phyloP scores from a whole-genome alignment of 2,797 vertebrate species.

The Rhadinocentrus ornatus region DNA sequence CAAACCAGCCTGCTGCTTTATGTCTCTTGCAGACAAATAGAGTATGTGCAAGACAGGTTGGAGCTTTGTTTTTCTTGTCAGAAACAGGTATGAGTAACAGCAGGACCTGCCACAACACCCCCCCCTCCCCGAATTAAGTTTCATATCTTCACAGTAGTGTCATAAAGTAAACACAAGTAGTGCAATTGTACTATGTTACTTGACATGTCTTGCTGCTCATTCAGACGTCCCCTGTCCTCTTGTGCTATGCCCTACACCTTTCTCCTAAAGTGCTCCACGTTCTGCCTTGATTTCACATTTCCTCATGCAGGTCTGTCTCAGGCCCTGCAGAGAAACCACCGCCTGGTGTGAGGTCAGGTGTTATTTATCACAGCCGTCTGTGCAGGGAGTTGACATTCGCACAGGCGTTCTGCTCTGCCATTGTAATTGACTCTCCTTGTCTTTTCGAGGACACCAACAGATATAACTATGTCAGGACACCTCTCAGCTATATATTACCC shows the following conservation, averaged over 20 bases:
- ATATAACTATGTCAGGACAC: slow-evolving; percentile 92
- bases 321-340: slow-evolving; percentile 76
- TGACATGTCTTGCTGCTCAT: slow-evolving; percentile 69
- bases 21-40: slow-evolving; percentile 75
- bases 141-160: slow-evolving; percentile 73
- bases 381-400: slow-evolving; percentile 84
- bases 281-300: slow-evolving; percentile 79
- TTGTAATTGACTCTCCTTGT: slow-evolving; percentile 92
- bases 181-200: slow-evolving; percentile 58
- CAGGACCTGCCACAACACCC: slow-evolving; percentile 73
- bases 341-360: slow-evolving; percentile 82
- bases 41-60: slow-evolving; percentile 66
- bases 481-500: slow-evolving; percentile 90
- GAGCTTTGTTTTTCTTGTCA: slow-evolving; percentile 80
- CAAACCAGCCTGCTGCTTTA: slow-evolving; percentile 74
- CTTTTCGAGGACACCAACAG: slow-evolving; percentile 88
- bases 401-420: slow-evolving; percentile 78
- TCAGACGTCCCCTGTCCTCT: slow-evolving; percentile 70
- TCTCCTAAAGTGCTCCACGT: slow-evolving; percentile 70
- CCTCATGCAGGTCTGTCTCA: slow-evolving; percentile 66
- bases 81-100: slow-evolving; percentile 77
- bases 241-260: slow-evolving; percentile 65
- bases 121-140: slow-evolving; percentile 65
- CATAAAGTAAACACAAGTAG: slow-evolving; percentile 67
- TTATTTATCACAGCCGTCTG: slow-evolving; percentile 86